A percentile compares a stretch with the other conserved stretches of the same genome.
phyloP scores from a whole-genome alignment of 2,113 vertebrate species.

The Platichthys stellatus region DNA sequence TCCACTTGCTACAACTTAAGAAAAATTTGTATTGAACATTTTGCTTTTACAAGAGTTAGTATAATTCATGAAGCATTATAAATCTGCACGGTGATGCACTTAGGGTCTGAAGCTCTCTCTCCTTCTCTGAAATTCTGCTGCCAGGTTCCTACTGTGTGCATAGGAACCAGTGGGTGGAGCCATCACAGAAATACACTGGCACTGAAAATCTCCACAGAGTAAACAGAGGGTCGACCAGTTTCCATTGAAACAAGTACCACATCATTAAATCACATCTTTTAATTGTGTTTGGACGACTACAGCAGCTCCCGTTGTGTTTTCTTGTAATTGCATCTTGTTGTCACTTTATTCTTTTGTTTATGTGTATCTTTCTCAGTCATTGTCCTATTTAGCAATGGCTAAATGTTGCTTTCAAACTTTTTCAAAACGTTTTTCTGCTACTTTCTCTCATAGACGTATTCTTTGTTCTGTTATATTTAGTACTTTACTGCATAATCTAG shows the following conservation, averaged over 20 bases:
- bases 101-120: not conserved
- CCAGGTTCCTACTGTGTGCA: slow-evolving; percentile 2
- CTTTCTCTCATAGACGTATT: too few relatives aligned
- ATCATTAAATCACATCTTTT: not conserved
- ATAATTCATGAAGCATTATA: not conserved
- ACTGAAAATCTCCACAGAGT: slow-evolving; percentile 5
- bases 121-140: slow-evolving; percentile 16
- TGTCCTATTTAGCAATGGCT: too few relatives aligned
- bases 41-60: not conserved
- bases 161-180: slow-evolving; percentile 7
- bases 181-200: slow-evolving; percentile 2
- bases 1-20: not conserved
- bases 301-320: too few relatives aligned
- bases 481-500: too few relatives aligned
- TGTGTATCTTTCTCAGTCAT: too few relatives aligned
- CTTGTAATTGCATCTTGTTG: too few relatives aligned
- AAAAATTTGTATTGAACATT: not conserved
- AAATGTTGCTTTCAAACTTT: too few relatives aligned
- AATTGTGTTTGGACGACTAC: not conserved
- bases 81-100: not conserved
- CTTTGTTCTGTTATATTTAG: too few relatives aligned
- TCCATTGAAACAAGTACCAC: not conserved
- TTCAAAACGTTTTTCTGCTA: too few relatives aligned
- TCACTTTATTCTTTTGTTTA: too few relatives aligned
- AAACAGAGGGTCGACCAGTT: slow-evolving; percentile 1